phyloP scores from a whole-genome alignment of 2,113 vertebrate species.

The Zosterops japonicus region DNA sequence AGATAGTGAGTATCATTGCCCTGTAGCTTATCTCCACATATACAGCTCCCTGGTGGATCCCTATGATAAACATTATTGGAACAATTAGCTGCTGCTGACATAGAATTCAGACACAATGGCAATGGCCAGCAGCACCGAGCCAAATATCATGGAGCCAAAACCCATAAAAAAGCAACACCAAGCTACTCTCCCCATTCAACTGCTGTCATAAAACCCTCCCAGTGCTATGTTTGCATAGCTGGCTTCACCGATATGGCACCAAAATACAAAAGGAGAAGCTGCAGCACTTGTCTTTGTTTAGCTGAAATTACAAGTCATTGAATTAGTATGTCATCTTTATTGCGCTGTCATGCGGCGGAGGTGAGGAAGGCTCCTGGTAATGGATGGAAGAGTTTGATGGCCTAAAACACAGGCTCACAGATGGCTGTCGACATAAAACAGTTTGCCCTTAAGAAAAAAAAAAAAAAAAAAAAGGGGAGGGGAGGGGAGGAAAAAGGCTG shows the following conservation, averaged over 20 bases:
- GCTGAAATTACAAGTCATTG: slow-evolving; percentile 87
- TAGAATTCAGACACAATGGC: slow-evolving; percentile 82
- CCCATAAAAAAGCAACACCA: slow-evolving; percentile 79
- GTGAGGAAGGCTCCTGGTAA: slow-evolving; percentile 79
- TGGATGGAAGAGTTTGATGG: slow-evolving; percentile 84
- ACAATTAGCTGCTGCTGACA: slow-evolving; percentile 86
- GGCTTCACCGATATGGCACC: slow-evolving; percentile 81
- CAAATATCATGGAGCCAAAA: slow-evolving; percentile 82
- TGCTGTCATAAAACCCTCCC: slow-evolving; percentile 83
- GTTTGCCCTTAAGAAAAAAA: slow-evolving; percentile 61
- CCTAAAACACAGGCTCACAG: slow-evolving; percentile 81
- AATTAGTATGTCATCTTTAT: slow-evolving; percentile 93
- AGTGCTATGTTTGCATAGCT: slow-evolving; percentile 84
- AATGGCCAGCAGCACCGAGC: slow-evolving; percentile 75
- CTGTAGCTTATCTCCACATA: slow-evolving; percentile 86
- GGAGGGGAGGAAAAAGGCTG: background rate
- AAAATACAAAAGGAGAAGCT: slow-evolving; percentile 80
- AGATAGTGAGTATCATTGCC: slow-evolving; percentile 83
- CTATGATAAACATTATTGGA: slow-evolving; percentile 88
- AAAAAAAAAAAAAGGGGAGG: background rate
- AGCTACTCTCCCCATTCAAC: slow-evolving; percentile 79
- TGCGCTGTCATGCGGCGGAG: slow-evolving; percentile 80
- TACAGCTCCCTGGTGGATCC: slow-evolving; percentile 87
- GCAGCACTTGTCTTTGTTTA: slow-evolving; percentile 82
- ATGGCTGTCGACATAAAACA: slow-evolving; percentile 81